A percentile compares a stretch with the other conserved stretches of the same genome.
phyloP scores from a whole-genome alignment of 2,113 vertebrate genomes.

The Pomatostomus ruficeps region DNA sequence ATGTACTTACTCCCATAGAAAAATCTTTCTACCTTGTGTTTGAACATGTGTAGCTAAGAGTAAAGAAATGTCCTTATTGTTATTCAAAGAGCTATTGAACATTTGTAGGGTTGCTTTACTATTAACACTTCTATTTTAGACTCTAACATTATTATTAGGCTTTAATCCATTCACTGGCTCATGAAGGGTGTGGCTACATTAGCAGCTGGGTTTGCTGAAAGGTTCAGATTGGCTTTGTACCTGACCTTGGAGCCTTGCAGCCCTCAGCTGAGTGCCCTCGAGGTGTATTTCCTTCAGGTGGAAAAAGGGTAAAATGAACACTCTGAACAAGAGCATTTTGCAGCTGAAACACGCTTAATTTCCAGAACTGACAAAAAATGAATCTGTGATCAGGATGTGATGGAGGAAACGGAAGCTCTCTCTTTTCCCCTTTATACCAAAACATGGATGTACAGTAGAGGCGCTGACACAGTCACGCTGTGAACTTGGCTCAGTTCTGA shows the following conservation, averaged over 20 bases:
- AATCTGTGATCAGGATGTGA: neutral
- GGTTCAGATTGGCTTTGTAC: neutral
- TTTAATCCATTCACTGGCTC: neutral
- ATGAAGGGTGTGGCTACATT: neutral
- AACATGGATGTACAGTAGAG: rapidly evolving
- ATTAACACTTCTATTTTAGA: neutral
- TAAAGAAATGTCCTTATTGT: neutral
- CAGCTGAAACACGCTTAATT: neutral
- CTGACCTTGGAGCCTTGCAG: neutral
- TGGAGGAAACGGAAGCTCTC: neutral
- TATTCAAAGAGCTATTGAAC: neutral
- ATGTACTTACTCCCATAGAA: neutral
- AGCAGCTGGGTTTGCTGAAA: neutral
- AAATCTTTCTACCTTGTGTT: neutral
- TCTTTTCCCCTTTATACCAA: neutral
- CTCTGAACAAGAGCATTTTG: neutral
- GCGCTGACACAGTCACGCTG: rapidly evolving
- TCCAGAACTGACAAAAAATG: neutral
- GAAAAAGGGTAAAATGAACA: neutral
- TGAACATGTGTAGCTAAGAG: neutral
- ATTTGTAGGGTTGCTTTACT: neutral
- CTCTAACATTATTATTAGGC: neutral
- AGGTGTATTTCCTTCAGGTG: neutral
- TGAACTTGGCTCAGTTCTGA: neutral
- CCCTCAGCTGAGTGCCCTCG: neutral